Evolutionary conservation across 2,888 invertebrate species (phyloP).

Genomic region (Thymelicus acteon): DNA sequence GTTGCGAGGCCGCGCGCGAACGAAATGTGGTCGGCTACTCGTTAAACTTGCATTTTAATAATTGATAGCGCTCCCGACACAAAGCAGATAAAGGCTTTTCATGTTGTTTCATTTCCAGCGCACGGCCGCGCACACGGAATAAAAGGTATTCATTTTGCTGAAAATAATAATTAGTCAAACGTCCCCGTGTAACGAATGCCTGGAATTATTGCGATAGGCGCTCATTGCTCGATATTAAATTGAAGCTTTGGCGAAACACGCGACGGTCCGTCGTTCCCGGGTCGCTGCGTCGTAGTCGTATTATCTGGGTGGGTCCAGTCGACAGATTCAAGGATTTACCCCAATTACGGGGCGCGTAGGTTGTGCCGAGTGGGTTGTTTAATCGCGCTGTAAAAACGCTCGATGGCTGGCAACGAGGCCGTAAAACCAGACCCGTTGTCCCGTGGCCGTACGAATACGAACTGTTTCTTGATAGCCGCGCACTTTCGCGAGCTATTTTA

Average conservation of each 20-base stretch:
- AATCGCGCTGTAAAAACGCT: constrained; percentile 78
- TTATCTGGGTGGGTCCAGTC: constrained; percentile 49
- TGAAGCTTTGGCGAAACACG: constrained; percentile 14
- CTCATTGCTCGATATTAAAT: constrained; percentile 38
- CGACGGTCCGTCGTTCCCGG: constrained; percentile 1
- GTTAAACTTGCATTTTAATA: constrained; percentile 79
- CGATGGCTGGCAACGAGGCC: constrained; percentile 74
- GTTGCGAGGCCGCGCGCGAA: constrained; percentile 70
- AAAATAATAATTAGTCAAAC: constrained; percentile 41
- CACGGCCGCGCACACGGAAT: constrained; percentile 27
- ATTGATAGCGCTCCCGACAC: constrained; percentile 65
- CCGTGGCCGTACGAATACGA: constrained; percentile 58
- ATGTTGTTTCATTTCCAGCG: constrained; percentile 62
- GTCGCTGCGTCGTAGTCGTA: not conserved
- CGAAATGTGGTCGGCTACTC: constrained; percentile 75
- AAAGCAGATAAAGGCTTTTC: constrained; percentile 71
- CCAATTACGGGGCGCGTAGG: constrained; percentile 71
- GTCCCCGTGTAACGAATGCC: constrained; percentile 48
- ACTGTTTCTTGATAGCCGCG: constrained; percentile 53
- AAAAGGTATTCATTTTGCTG: constrained; percentile 36
- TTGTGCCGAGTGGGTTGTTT: constrained; percentile 64
- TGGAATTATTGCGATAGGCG: constrained; percentile 45
- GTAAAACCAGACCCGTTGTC: constrained; percentile 63
- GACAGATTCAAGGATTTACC: constrained; percentile 72
- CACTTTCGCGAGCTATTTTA: constrained; percentile 17